These are phyloP conservation scores for Anser cygnoides DNA, from an alignment of 2,113 vertebrate genomes.

Conservation along the genomic window DNA sequence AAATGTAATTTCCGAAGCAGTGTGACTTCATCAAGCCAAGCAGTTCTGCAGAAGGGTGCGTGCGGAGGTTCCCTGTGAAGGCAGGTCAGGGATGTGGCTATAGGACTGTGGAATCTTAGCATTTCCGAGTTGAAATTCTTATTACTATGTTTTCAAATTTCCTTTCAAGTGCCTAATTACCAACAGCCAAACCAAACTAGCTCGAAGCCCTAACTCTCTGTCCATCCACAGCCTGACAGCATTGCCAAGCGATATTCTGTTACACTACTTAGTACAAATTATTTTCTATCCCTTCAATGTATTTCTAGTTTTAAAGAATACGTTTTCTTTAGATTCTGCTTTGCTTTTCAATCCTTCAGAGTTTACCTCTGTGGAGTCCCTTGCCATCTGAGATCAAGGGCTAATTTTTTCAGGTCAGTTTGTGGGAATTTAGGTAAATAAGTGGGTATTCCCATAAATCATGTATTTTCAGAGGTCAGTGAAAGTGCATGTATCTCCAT, in stretches of 20 bases:
- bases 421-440: slow-evolving; percentile 39
- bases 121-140: slow-evolving; percentile 14
- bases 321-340: slow-evolving; percentile 13
- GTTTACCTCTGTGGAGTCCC: neutral
- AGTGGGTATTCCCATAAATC: slow-evolving; percentile 32
- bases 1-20: neutral
- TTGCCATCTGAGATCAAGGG: slow-evolving; percentile 20
- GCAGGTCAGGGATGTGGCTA: neutral
- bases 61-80: neutral
- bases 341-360: slow-evolving; percentile 17
- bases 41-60: neutral
- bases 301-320: neutral
- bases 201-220: slow-evolving; percentile 3
- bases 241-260: slow-evolving; percentile 13
- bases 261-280: neutral
- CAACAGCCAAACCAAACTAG: slow-evolving; percentile 47
- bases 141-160: slow-evolving; percentile 8
- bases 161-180: slow-evolving; percentile 42
- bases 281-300: slow-evolving; percentile 9
- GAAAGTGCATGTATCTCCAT: slow-evolving; percentile 19
- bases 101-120: neutral
- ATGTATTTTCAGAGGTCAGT: slow-evolving; percentile 31
- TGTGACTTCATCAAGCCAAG: neutral
- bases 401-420: slow-evolving; percentile 23
- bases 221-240: slow-evolving; percentile 2